phyloP scores from a whole-genome alignment of 92 coral and sea anemone species.

The Pocillopora meandrina region DNA sequence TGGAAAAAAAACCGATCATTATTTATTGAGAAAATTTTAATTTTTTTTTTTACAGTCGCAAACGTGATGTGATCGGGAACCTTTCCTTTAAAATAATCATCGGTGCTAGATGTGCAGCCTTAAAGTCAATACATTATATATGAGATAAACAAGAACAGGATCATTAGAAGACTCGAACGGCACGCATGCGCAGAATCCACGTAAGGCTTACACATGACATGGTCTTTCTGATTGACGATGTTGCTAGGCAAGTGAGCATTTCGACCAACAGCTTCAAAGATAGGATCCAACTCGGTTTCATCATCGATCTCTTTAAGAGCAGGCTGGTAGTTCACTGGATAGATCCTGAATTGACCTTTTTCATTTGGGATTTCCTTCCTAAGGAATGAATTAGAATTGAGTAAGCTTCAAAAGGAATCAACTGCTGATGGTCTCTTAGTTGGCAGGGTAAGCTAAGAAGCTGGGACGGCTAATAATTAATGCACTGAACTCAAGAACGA shows the following conservation, averaged over 20 bases:
- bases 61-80: too few relatives aligned
- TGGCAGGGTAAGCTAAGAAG: too few relatives aligned
- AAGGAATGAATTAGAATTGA: background rate
- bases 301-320: constrained; percentile 63
- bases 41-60: too few relatives aligned
- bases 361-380: constrained; percentile 20
- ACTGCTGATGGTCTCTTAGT: too few relatives aligned
- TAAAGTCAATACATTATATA: background rate
- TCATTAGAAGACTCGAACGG: constrained; percentile 6
- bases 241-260: constrained; percentile 77
- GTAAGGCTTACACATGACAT: constrained; percentile 29
- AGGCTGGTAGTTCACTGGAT: constrained; percentile 72
- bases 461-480: too few relatives aligned
- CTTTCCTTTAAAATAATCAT: too few relatives aligned
- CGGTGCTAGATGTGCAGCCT: background rate
- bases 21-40: too few relatives aligned
- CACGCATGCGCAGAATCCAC: constrained; percentile 29
- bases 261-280: constrained; percentile 75
- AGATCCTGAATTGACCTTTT: constrained; percentile 51
- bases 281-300: constrained; percentile 28
- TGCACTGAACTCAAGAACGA: too few relatives aligned
- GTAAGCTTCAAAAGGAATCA: too few relatives aligned
- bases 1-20: too few relatives aligned
- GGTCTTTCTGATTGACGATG: constrained; percentile 39
- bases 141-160: background rate